Conservation (phyloP, 2,888 invertebrate genomes). For the Notocelia uddmanniana region DNA sequence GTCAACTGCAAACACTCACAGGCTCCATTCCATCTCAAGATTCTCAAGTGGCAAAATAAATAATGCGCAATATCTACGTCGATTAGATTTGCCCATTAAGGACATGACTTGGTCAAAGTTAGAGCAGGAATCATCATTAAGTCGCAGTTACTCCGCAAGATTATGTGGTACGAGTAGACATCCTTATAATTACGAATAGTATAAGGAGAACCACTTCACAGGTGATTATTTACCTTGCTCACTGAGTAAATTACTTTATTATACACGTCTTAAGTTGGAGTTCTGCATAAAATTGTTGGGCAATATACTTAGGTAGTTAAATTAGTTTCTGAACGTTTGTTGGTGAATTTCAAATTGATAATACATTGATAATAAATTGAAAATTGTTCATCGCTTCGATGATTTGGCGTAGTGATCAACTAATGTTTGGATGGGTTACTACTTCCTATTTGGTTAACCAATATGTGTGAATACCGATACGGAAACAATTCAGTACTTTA, state of each 20-base stretch:
- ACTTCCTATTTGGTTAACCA: too few species aligned
- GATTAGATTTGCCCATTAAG: conserved; percentile 1
- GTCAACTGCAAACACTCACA: not conserved
- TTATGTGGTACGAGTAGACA: conserved; percentile 8
- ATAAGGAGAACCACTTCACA: conserved; percentile 30
- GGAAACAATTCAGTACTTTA: too few species aligned
- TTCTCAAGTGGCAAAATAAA: not conserved
- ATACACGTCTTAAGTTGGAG: not conserved
- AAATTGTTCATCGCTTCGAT: too few species aligned
- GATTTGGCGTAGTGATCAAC: too few species aligned
- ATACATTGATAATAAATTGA: too few species aligned
- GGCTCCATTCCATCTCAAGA: not conserved
- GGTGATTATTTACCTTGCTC: conserved; percentile 19
- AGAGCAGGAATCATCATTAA: conserved; percentile 19
- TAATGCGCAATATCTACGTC: not conserved
- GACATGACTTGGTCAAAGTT: not conserved
- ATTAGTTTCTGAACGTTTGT: too few species aligned
- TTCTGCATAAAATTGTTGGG: not conserved
- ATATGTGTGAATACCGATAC: too few species aligned
- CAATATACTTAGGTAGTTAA: not conserved
- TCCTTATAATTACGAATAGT: conserved; percentile 26
- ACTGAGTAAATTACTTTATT: conserved; percentile 32
- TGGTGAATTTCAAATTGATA: too few species aligned
- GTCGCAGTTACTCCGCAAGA: conserved; percentile 12
- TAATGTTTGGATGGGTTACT: too few species aligned